Conservation (phyloP, 2,797 vertebrate species). For the Agapornis canus region DNA sequence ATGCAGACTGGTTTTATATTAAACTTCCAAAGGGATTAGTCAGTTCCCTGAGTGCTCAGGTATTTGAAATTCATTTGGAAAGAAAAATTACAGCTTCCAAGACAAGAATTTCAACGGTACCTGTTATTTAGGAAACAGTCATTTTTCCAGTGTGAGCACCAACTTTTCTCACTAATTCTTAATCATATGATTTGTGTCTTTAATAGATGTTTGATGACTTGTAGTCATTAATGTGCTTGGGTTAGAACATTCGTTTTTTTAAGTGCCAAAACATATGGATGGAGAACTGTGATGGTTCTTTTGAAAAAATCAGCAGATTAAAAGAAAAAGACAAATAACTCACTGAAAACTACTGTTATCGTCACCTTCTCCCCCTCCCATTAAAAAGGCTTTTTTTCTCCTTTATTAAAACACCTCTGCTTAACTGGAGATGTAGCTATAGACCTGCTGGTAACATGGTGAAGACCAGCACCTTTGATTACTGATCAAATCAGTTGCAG, state of each 20-base stretch:
- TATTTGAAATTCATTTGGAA: conserved; percentile 8
- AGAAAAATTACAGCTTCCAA: conserved; percentile 16
- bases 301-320: background rate
- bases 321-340: background rate
- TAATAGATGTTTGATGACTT: background rate
- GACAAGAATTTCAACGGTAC: background rate
- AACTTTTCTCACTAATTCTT: background rate
- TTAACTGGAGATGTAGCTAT: background rate
- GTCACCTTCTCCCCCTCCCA: background rate
- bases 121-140: conserved; percentile 6
- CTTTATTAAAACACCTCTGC: background rate
- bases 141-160: background rate
- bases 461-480: background rate
- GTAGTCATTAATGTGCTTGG: background rate
- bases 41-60: background rate
- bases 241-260: background rate
- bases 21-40: background rate
- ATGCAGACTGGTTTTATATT: background rate
- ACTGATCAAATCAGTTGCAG: background rate
- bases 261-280: background rate
- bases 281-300: background rate
- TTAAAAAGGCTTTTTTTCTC: background rate
- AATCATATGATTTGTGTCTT: background rate
- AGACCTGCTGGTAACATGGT: background rate
- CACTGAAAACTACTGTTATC: background rate